phyloP scores from a whole-genome alignment of 2,888 invertebrate species.

The Atrina japonica region DNA sequence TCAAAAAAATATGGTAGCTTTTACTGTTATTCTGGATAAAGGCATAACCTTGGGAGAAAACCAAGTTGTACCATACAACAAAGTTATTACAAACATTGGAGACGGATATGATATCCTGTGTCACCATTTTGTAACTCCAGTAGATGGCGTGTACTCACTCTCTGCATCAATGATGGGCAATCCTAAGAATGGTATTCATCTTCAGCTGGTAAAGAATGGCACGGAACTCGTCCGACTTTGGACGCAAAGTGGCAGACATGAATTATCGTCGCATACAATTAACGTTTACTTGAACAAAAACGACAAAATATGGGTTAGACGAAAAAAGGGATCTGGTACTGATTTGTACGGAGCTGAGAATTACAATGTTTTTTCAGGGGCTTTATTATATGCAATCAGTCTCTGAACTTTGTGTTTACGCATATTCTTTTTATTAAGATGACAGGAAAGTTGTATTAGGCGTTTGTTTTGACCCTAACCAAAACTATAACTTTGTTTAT shows the following conservation, averaged over 20 bases:
- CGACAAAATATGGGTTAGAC: conserved; percentile 18
- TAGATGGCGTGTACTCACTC: conserved; percentile 15
- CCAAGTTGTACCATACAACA: conserved; percentile 11
- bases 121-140: conserved; percentile 13
- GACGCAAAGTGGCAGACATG: conserved; percentile 8
- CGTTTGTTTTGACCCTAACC: too few species aligned
- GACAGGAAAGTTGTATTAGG: too few species aligned
- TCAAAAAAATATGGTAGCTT: background rate
- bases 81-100: background rate
- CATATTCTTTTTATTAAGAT: too few species aligned
- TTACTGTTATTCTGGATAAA: conserved; percentile 10
- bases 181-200: conserved; percentile 7
- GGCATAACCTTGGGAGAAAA: background rate
- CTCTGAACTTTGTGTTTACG: too few species aligned
- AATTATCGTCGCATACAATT: conserved; percentile 21
- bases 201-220: conserved; percentile 27
- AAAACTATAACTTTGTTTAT: too few species aligned
- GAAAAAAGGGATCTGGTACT: background rate
- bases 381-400: too few species aligned
- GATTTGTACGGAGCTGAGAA: conserved; percentile 15
- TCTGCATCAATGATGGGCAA: conserved; percentile 19
- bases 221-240: conserved; percentile 22
- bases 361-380: conserved; percentile 21
- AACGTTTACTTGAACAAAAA: background rate
- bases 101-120: conserved; percentile 7